A percentile compares a stretch with the other conserved stretches of the same genome.
Evolutionary conservation across 2,888 invertebrate genomes (phyloP).

Genomic region (Euplagia quadripunctaria): DNA sequence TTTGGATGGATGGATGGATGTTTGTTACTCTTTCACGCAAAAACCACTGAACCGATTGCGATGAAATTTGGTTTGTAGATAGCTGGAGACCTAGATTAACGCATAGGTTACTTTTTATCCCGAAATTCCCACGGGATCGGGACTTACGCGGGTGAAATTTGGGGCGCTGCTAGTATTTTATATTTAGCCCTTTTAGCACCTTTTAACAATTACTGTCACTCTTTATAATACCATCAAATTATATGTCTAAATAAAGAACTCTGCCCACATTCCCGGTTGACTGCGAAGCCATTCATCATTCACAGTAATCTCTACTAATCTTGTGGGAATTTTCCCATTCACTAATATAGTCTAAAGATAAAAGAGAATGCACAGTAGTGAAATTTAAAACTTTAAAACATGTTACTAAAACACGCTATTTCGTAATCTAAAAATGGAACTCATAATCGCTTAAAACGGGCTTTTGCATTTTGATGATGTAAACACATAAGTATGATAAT

Average conservation of each 20-base stretch:
- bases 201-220: conserved; percentile 24
- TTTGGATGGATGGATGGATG: too few species aligned
- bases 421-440: conserved; percentile 12
- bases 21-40: too few species aligned
- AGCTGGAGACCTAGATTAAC: too few species aligned
- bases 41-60: too few species aligned
- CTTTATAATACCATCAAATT: conserved; percentile 21
- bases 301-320: conserved; percentile 16
- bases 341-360: conserved; percentile 13
- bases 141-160: too few species aligned
- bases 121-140: too few species aligned
- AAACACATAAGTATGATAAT: conserved; percentile 3
- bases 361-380: conserved; percentile 14
- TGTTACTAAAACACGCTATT: conserved; percentile 19
- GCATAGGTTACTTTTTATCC: too few species aligned
- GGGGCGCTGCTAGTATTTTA: too few species aligned
- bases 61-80: too few species aligned
- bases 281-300: conserved; percentile 20
- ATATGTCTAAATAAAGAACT: conserved; percentile 12
- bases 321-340: conserved; percentile 27
- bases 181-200: conserved; percentile 1
- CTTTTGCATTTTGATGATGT: background rate
- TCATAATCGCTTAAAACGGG: background rate
- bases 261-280: conserved; percentile 20
- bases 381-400: conserved; percentile 19